These are phyloP conservation scores for Naso thynnoides DNA, from an alignment of 2,797 vertebrate genomes.

Conservation along the genomic window DNA sequence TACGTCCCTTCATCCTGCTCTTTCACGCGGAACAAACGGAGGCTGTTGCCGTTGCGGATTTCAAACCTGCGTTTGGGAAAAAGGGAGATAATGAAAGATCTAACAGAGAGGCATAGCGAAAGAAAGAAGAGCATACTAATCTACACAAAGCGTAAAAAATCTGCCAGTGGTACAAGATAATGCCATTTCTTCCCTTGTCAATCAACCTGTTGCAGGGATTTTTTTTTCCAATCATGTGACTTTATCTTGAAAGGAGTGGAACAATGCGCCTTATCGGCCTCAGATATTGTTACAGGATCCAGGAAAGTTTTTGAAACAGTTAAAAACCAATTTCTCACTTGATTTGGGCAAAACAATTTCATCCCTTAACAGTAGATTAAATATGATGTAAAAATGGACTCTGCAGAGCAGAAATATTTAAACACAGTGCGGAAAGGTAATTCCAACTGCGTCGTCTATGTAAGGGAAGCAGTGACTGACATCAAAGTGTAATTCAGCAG, in stretches of 20 bases:
- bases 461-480: not conserved
- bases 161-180: conserved; percentile 37
- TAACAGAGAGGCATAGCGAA: conserved; percentile 7
- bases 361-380: conserved; percentile 1
- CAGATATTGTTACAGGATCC: conserved; percentile 34
- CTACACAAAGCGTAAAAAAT: conserved; percentile 46
- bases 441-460: not conserved
- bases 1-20: conserved; percentile 94
- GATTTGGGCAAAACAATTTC: conserved; percentile 14
- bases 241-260: conserved; percentile 49
- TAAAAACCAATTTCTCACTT: conserved; percentile 41
- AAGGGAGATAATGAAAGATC: conserved; percentile 44
- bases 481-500: conserved; percentile 6
- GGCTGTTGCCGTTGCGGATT: conserved; percentile 91
- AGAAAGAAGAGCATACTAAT: conserved; percentile 27
- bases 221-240: conserved; percentile 33
- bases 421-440: not conserved
- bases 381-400: conserved; percentile 18
- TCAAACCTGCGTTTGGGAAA: conserved; percentile 87
- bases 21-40: conserved; percentile 87
- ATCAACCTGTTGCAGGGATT: conserved; percentile 46
- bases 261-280: conserved; percentile 37
- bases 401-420: conserved; percentile 2
- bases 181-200: conserved; percentile 50
- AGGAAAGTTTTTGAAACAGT: conserved; percentile 35